These are phyloP conservation scores for Drosophila punjabiensis DNA, from an alignment of 1,140 invertebrate genomes.

Conservation along the genomic window DNA sequence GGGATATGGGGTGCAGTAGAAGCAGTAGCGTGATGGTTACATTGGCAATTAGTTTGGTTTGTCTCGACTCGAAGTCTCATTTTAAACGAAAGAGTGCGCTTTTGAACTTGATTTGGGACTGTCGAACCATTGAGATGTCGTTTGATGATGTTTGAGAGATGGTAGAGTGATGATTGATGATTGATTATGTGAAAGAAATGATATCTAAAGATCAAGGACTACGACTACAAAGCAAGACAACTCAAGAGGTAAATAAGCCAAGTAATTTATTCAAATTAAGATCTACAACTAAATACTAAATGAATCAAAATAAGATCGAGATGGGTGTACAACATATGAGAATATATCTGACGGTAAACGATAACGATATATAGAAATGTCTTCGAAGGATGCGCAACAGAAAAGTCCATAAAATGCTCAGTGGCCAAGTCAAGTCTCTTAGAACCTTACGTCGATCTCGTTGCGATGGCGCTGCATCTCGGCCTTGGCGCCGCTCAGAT, in stretches of 20 bases:
- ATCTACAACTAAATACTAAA: slow-evolving; percentile 56
- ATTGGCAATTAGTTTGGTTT: slow-evolving; percentile 58
- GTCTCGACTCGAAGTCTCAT: slow-evolving; percentile 54
- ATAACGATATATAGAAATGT: slow-evolving; percentile 79
- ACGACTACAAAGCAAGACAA: slow-evolving; percentile 18
- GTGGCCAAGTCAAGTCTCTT: slow-evolving; percentile 50
- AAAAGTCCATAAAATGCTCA: slow-evolving; percentile 37
- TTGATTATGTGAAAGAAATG: slow-evolving; percentile 37
- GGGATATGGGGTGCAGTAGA: slow-evolving; percentile 14
- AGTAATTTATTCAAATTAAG: slow-evolving; percentile 51
- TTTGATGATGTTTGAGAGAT: slow-evolving; percentile 44
- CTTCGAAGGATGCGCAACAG: slow-evolving; percentile 74
- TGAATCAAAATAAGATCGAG: slow-evolving; percentile 46
- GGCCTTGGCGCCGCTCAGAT: slow-evolving; percentile 86
- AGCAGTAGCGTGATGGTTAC: slow-evolving; percentile 47
- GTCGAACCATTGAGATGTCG: slow-evolving; percentile 60
- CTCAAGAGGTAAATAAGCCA: slow-evolving; percentile 50
- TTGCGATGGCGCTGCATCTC: slow-evolving; percentile 86
- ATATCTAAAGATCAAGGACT: slow-evolving; percentile 24
- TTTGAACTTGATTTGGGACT: slow-evolving; percentile 79
- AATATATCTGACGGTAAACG: slow-evolving; percentile 67
- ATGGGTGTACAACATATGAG: slow-evolving; percentile 61
- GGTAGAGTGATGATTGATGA: slow-evolving; percentile 43
- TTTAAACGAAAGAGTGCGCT: slow-evolving; percentile 81
- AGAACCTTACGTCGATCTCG: slow-evolving; percentile 86